Evolutionary conservation across 2,797 vertebrate genomes (phyloP).

Genomic region (Coluber constrictor): DNA sequence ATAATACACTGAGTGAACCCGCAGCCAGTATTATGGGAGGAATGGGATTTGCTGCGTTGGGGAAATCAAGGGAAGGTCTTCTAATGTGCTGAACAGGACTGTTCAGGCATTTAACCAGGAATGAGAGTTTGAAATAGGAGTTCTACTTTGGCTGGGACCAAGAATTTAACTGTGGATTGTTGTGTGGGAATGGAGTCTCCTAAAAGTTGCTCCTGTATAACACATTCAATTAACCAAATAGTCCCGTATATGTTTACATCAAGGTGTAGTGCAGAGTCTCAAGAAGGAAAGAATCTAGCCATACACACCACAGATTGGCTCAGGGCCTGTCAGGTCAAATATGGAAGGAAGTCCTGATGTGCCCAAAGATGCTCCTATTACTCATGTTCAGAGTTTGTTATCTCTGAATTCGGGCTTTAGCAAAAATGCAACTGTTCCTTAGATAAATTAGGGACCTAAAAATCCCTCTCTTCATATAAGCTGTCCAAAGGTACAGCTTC

Average conservation of each 20-base stretch:
- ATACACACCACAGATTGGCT: not conserved
- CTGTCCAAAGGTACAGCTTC: not conserved
- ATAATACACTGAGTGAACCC: slow-evolving; percentile 2
- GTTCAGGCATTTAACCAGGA: not conserved
- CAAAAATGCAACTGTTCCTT: not conserved
- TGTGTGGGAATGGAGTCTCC: not conserved
- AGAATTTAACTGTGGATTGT: not conserved
- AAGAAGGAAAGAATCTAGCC: not conserved
- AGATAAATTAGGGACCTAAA: not conserved
- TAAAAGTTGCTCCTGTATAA: not conserved
- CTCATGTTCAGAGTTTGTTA: not conserved
- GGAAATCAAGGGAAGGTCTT: slow-evolving; percentile 2
- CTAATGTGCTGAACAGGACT: not conserved
- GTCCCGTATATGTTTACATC: not conserved
- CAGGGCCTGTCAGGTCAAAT: not conserved
- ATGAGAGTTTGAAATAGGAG: not conserved
- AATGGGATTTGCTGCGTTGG: not conserved
- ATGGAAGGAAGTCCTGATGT: not conserved
- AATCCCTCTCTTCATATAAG: not conserved
- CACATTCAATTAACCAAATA: not conserved
- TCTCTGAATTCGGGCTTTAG: not conserved
- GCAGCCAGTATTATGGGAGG: slow-evolving; percentile 19
- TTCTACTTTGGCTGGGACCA: not conserved
- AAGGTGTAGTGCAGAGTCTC: not conserved
- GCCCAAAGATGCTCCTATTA: not conserved